Evolutionary conservation across 2,797 vertebrate genomes (phyloP).

Genomic region (Miichthys miiuy): DNA sequence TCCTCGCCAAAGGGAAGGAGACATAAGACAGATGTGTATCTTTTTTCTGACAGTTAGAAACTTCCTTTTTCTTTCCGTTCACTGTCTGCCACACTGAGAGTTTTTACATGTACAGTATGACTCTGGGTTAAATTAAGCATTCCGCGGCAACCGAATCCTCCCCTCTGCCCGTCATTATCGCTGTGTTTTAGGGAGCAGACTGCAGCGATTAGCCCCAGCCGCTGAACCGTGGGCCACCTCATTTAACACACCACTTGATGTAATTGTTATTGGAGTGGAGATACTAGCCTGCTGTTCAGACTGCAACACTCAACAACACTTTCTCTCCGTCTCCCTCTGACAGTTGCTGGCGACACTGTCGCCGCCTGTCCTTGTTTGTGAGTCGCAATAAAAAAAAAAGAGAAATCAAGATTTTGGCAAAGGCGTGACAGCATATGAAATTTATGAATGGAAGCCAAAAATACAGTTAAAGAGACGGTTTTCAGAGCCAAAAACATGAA

Average conservation of each 20-base stretch:
- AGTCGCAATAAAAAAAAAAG: slow-evolving; percentile 5
- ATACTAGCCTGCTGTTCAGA: slow-evolving; percentile 64
- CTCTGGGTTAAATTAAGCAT: slow-evolving; percentile 63
- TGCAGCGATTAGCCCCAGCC: slow-evolving; percentile 78
- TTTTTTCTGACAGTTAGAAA: slow-evolving; percentile 38
- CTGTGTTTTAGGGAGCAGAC: slow-evolving; percentile 73
- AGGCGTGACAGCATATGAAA: not conserved
- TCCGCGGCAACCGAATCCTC: slow-evolving; percentile 35
- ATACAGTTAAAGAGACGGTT: not conserved
- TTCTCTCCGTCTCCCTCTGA: slow-evolving; percentile 38
- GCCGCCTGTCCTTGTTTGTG: slow-evolving; percentile 26
- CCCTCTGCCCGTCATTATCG: slow-evolving; percentile 63
- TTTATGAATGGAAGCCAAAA: slow-evolving; percentile 25
- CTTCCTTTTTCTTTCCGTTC: not conserved
- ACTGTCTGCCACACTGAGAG: slow-evolving; percentile 1
- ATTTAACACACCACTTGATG: slow-evolving; percentile 81
- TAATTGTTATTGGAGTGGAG: slow-evolving; percentile 79
- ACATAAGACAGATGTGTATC: slow-evolving; percentile 61
- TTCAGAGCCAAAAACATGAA: not conserved
- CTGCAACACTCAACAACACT: slow-evolving; percentile 32
- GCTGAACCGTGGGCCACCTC: slow-evolving; percentile 74
- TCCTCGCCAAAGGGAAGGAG: slow-evolving; percentile 19
- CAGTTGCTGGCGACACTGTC: slow-evolving; percentile 20
- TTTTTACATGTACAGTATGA: slow-evolving; percentile 21
- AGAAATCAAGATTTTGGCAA: slow-evolving; percentile 41